Evolutionary conservation across 2,888 invertebrate genomes (phyloP).

Genomic region (Crioceris asparagi): DNA sequence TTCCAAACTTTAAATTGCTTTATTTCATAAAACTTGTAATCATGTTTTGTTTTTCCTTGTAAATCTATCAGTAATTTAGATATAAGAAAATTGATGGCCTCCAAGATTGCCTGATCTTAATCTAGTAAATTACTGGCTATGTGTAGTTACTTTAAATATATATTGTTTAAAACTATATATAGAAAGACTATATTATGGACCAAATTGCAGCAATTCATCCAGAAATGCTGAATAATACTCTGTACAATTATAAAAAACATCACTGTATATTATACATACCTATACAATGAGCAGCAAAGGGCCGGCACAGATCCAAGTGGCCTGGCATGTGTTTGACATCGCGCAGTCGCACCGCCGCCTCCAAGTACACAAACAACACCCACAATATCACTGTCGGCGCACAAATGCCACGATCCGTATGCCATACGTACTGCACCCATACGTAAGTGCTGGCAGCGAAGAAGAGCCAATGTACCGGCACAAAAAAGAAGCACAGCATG

Average conservation of each 20-base stretch:
- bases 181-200: too few relatives aligned
- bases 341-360: constrained; percentile 78
- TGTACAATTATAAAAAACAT: background rate
- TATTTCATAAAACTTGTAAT: too few relatives aligned
- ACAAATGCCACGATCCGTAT: constrained; percentile 86
- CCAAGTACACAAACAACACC: constrained; percentile 89
- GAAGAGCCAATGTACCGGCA: constrained; percentile 95
- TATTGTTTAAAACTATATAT: too few relatives aligned
- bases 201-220: too few relatives aligned
- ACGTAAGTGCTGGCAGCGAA: constrained; percentile 98
- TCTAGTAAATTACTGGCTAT: too few relatives aligned
- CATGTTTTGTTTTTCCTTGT: too few relatives aligned
- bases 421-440: constrained; percentile 98
- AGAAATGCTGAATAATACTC: background rate
- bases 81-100: too few relatives aligned
- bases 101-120: too few relatives aligned
- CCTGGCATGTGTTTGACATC: constrained; percentile 74
- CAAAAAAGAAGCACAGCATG: constrained; percentile 97
- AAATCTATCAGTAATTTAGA: too few relatives aligned
- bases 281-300: constrained; percentile 88
- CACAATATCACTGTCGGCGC: constrained; percentile 89
- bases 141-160: too few relatives aligned
- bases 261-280: constrained; percentile 12
- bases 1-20: too few relatives aligned
- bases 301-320: constrained; percentile 83